Evolutionary conservation across 2,113 vertebrate species (phyloP).

Genomic region (Rhadina sibilatrix): DNA sequence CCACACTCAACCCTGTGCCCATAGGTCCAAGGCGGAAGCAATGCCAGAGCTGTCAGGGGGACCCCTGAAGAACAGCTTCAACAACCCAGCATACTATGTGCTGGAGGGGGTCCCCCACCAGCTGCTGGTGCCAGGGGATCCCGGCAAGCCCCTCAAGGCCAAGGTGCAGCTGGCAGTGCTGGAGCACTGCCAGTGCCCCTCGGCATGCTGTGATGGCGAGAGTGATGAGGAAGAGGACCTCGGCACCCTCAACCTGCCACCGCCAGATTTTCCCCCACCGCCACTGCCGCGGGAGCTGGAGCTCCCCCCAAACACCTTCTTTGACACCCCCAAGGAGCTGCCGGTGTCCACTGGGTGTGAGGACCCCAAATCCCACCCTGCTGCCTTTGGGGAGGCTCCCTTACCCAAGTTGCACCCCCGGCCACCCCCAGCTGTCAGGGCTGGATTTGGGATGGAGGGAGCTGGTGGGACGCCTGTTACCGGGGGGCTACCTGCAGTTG

Average conservation of each 20-base stretch:
- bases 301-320: conserved; percentile 67
- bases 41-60: conserved; percentile 72
- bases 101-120: conserved; percentile 94
- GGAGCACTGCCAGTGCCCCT: conserved; percentile 55
- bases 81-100: conserved; percentile 96
- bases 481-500: neutral
- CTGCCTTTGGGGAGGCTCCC: conserved; percentile 16
- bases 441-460: conserved; percentile 43
- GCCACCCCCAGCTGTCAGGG: neutral
- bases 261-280: conserved; percentile 86
- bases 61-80: conserved; percentile 91
- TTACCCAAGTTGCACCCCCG: conserved; percentile 68
- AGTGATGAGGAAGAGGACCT: conserved; percentile 77
- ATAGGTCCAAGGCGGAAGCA: conserved; percentile 81
- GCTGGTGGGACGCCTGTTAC: neutral
- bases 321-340: conserved; percentile 37
- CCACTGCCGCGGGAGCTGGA: conserved; percentile 83
- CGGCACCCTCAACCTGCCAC: conserved; percentile 79
- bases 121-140: conserved; percentile 75
- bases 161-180: conserved; percentile 77
- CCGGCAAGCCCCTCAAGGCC: conserved; percentile 67
- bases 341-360: neutral
- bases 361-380: conserved; percentile 28
- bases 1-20: neutral
- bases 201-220: conserved; percentile 75